Evolutionary conservation across 1,140 invertebrate genomes (phyloP), one percentile per base, ranked within the genome.

Genomic region (Drosophila gunungcola): DNA sequence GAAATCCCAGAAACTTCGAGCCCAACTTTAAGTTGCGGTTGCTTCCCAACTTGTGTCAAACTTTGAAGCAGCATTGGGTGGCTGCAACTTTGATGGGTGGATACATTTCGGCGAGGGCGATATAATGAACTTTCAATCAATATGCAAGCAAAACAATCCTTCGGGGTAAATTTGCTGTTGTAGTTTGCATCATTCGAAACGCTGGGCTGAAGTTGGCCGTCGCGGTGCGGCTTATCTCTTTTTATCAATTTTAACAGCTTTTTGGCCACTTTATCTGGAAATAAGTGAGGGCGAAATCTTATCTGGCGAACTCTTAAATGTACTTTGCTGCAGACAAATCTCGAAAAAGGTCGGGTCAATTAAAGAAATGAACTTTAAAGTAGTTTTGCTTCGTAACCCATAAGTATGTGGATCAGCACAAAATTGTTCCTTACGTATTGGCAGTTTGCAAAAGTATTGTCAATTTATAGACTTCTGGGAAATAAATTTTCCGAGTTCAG

Each of bases 21-120:
- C 48, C 48, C 38, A 56, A 83, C 75, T 79, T 73, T 42, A 78
- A 82, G 80, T 68, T 81, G 68, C 29, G 61, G 73, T 80, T 68
- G 46, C 46, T 29, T 54, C 12, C 41, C 51, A 63, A 48, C 52
- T 70, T 79, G 56, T 38, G 45, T 34, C 29, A 56, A 72, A 72
- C 13, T 72, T 74, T 25, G n/a, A 12, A 38, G 41, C 39, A 46
- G 42, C 34, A 49, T 55, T 16, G 48, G 25, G 34, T 9, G 41
- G 27, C 7, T 36, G 62, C 62, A 80, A 76, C 67, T 61, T 70
- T 70, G 64, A 56, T 49, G 51, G 25, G 25, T 54, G 36, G 64
- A 53, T 57, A 57, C 42, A 56, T 41, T 70, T 70, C 29, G 34
- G 49, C 27, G 27, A 56, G 16, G 38, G n/a, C 64, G 41, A 68